phyloP scores from a whole-genome alignment of 2,113 vertebrate species.

The Bostrychus sinensis region DNA sequence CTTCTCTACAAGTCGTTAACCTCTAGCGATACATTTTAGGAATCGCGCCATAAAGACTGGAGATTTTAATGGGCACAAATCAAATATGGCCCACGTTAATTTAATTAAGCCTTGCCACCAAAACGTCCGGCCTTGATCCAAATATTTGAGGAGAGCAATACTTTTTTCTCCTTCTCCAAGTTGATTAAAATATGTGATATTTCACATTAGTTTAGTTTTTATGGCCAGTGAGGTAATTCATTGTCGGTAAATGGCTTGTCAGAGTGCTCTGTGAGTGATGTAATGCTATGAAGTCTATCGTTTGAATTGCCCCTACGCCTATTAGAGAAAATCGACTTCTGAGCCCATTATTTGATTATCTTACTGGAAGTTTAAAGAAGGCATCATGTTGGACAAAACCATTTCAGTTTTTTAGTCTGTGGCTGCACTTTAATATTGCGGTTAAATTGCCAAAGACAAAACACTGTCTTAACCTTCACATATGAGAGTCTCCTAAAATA shows the following conservation, averaged over 20 bases:
- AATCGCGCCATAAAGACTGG: slow-evolving; percentile 72
- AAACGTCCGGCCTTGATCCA: slow-evolving; percentile 76
- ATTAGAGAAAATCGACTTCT: slow-evolving; percentile 76
- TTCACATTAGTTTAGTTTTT: slow-evolving; percentile 84
- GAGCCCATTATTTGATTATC: slow-evolving; percentile 77
- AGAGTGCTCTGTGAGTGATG: slow-evolving; percentile 76
- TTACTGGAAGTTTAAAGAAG: slow-evolving; percentile 74
- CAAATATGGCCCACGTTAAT: slow-evolving; percentile 77
- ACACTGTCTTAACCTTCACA: not conserved
- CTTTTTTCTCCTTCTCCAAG: slow-evolving; percentile 67
- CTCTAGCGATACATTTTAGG: slow-evolving; percentile 77
- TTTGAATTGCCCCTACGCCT: slow-evolving; percentile 73
- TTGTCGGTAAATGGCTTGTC: slow-evolving; percentile 79
- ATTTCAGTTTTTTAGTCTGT: slow-evolving; percentile 50
- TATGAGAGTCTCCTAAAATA: not conserved
- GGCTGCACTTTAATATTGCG: slow-evolving; percentile 3
- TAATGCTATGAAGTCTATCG: slow-evolving; percentile 77
- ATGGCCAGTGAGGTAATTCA: slow-evolving; percentile 79
- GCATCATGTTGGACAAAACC: slow-evolving; percentile 53
- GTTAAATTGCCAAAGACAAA: slow-evolving; percentile 9
- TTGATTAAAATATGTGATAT: slow-evolving; percentile 85
- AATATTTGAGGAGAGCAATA: slow-evolving; percentile 76
- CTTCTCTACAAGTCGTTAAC: slow-evolving; percentile 76
- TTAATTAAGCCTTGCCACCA: slow-evolving; percentile 78
- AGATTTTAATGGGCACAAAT: slow-evolving; percentile 82